phyloP scores from a whole-genome alignment of 2,888 invertebrate species.

The Halictus ligatus region DNA sequence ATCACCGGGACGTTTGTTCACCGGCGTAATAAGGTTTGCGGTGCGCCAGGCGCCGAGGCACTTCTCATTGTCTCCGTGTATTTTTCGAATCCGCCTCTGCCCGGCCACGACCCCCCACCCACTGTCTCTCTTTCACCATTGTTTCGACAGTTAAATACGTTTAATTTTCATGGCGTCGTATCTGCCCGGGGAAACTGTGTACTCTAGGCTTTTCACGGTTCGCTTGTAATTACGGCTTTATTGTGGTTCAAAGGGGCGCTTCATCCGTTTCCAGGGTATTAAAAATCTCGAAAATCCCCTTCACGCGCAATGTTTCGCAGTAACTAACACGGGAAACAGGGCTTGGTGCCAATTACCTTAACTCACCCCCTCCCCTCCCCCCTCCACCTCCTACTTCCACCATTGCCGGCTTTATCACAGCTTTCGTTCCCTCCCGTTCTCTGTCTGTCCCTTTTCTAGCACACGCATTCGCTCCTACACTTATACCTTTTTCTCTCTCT shows the following conservation, averaged over 20 bases:
- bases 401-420: constrained; percentile 43
- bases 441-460: constrained; percentile 32
- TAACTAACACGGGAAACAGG: constrained; percentile 49
- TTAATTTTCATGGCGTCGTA: constrained; percentile 11
- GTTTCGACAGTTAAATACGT: constrained; percentile 5
- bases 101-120: no score
- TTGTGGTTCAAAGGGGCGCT: constrained; percentile 23
- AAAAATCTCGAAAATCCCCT: constrained; percentile 46
- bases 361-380: constrained; percentile 27
- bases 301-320: constrained; percentile 36
- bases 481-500: constrained; percentile 17
- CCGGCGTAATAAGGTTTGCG: constrained; percentile 19
- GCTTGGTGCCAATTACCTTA: constrained; percentile 58
- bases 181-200: background rate
- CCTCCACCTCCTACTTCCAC: background rate
- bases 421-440: constrained; percentile 41
- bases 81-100: background rate
- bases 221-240: constrained; percentile 6
- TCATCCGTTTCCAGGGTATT: constrained; percentile 32
- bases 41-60: constrained; percentile 2
- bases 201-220: constrained; percentile 16
- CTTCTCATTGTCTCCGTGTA: background rate
- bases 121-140: background rate
- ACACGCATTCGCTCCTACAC: constrained; percentile 37
- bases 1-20: constrained; percentile 15